These are phyloP conservation scores for Hesperophylax magnus DNA, from an alignment of 1,140 invertebrate genomes.

Conservation along the genomic window DNA sequence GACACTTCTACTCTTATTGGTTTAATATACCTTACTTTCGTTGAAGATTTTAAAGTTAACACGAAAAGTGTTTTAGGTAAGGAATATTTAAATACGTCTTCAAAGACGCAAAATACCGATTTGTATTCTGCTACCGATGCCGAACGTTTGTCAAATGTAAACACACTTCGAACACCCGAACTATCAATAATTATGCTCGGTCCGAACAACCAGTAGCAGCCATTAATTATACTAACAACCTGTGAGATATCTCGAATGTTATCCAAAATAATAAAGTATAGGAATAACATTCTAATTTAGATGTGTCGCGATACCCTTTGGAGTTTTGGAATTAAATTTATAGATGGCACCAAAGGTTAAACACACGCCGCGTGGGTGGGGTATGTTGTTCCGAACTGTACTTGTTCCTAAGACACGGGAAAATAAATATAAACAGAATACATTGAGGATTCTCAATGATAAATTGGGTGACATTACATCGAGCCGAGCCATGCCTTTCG, in stretches of 20 bases:
- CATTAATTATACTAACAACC: constrained; percentile 14
- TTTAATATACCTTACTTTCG: constrained; percentile 1
- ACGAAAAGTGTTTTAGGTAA: neutral
- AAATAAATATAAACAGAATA: neutral
- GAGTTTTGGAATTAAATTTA: constrained; percentile 21
- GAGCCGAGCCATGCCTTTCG: neutral
- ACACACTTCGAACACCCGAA: constrained; percentile 1
- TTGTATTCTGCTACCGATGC: neutral
- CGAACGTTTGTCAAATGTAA: neutral
- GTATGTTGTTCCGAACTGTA: neutral
- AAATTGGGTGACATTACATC: neutral
- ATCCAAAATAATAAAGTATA: constrained; percentile 26
- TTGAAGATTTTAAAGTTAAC: neutral
- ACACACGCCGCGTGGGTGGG: constrained; percentile 1
- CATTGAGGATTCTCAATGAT: neutral
- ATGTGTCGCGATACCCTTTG: constrained; percentile 32
- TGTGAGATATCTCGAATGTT: constrained; percentile 14
- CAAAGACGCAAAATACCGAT: neutral
- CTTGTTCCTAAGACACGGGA: constrained; percentile 2
- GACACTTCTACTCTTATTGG: neutral
- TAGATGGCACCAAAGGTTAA: constrained; percentile 22
- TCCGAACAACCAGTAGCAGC: neutral
- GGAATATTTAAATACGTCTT: constrained; percentile 6
- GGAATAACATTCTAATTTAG: constrained; percentile 27
- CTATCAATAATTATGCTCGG: neutral